Evolutionary conservation across 1,140 invertebrate genomes (phyloP).

Genomic region (Cyclargus thomasi): DNA sequence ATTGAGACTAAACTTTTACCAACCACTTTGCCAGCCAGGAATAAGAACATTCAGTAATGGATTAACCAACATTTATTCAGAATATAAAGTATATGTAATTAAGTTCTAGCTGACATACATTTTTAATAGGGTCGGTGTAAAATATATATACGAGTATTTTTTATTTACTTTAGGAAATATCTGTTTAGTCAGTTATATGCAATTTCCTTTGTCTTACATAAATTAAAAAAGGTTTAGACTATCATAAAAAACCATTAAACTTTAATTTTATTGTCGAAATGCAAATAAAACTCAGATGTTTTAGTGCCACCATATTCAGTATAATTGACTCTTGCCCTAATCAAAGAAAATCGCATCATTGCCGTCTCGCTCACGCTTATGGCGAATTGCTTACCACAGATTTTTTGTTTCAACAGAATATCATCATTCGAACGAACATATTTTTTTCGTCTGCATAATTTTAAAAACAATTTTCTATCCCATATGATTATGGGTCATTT

Average conservation of each 20-base stretch:
- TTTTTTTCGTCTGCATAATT: slow-evolving; percentile 57
- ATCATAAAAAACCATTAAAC: slow-evolving; percentile 1
- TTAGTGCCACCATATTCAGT: slow-evolving; percentile 10
- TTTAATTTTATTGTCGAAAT: neutral
- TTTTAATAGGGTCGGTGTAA: too few relatives aligned
- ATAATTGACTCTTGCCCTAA: slow-evolving; percentile 39
- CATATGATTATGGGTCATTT: slow-evolving; percentile 69
- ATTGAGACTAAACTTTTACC: too few relatives aligned
- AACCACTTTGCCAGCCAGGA: too few relatives aligned
- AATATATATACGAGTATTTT: too few relatives aligned
- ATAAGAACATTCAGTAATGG: too few relatives aligned
- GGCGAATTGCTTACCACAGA: slow-evolving; percentile 43
- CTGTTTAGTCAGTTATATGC: too few relatives aligned
- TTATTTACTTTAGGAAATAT: too few relatives aligned
- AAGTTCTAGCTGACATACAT: too few relatives aligned
- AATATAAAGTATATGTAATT: too few relatives aligned
- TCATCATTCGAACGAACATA: slow-evolving; percentile 51
- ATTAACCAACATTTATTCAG: too few relatives aligned
- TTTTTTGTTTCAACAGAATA: slow-evolving; percentile 57
- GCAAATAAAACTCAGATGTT: slow-evolving; percentile 1
- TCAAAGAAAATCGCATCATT: slow-evolving; percentile 47
- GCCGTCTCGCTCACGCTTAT: slow-evolving; percentile 29
- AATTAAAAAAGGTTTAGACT: neutral
- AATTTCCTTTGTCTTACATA: too few relatives aligned
- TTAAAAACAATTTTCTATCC: slow-evolving; percentile 70